phyloP scores from a whole-genome alignment of 1,140 invertebrate genomes.

The Charaxes varanes region DNA sequence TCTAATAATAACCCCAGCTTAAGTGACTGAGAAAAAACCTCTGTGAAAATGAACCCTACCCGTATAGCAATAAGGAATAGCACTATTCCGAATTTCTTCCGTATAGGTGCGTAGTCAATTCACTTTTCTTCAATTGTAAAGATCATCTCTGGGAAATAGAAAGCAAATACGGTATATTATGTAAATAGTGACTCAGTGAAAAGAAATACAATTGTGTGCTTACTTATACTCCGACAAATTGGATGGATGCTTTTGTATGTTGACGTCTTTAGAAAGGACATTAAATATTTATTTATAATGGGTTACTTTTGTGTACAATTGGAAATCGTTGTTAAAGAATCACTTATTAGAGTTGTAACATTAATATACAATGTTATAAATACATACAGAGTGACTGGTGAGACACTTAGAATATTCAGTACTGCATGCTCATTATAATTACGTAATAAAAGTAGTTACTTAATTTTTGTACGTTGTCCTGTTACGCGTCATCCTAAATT shows the following conservation, averaged over 20 bases:
- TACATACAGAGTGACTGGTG: no score
- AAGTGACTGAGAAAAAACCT: background rate
- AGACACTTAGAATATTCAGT: no score
- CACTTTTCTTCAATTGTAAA: constrained; percentile 33
- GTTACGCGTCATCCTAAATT: no score
- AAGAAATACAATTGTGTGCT: constrained; percentile 27
- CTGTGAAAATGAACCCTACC: background rate
- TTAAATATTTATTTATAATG: no score
- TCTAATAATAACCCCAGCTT: background rate
- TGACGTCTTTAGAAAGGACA: no score
- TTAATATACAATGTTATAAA: no score
- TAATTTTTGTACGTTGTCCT: no score
- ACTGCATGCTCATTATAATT: no score
- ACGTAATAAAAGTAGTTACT: no score
- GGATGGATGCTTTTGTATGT: constrained; percentile 37
- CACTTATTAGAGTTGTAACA: no score
- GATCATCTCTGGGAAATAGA: constrained; percentile 29
- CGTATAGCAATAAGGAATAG: background rate
- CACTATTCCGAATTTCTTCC: background rate
- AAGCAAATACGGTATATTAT: constrained; percentile 35
- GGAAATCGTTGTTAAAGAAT: no score
- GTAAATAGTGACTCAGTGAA: constrained; percentile 35
- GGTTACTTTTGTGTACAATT: background rate
- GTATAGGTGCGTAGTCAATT: constrained; percentile 19
- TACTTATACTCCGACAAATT: constrained; percentile 31